A percentile compares a stretch with the other conserved stretches of the same genome.
These are phyloP conservation scores for Thera britannica DNA, from an alignment of 2,888 invertebrate species.

Conservation along the genomic window DNA sequence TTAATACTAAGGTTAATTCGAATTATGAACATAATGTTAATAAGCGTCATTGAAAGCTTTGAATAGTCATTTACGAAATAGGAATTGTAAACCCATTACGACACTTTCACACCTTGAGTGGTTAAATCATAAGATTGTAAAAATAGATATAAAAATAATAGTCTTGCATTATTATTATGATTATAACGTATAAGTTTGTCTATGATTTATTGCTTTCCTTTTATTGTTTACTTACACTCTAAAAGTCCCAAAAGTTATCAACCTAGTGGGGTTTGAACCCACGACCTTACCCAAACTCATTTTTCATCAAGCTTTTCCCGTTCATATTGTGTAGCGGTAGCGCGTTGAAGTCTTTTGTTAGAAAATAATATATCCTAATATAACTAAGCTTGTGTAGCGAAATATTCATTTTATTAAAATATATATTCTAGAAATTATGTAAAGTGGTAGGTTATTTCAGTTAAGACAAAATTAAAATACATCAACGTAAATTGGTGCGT, in stretches of 20 bases:
- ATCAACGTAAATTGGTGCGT: background rate
- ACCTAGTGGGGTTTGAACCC: too few species aligned
- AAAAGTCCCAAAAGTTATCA: too few species aligned
- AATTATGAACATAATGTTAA: constrained; percentile 22
- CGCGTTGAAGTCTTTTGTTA: constrained; percentile 40
- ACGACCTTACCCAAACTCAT: background rate
- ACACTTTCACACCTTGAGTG: background rate
- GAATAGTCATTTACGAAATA: constrained; percentile 16
- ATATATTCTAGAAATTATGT: too few species aligned
- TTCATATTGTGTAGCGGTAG: constrained; percentile 12
- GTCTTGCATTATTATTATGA: too few species aligned
- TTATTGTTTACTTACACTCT: too few species aligned
- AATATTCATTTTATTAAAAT: too few species aligned
- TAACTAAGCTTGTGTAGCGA: too few species aligned
- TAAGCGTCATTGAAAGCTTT: constrained; percentile 8
- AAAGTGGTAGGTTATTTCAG: too few species aligned
- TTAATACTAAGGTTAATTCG: constrained; percentile 30
- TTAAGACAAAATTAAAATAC: background rate
- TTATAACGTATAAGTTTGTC: too few species aligned
- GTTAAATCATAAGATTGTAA: background rate
- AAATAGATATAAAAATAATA: too few species aligned
- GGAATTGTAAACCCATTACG: constrained; percentile 9
- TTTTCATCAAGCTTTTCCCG: background rate
- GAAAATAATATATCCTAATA: background rate
- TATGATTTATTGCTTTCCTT: too few species aligned